Base-by-base conservation (phyloP, 2,888 invertebrate genomes). In the Metalampra italica region DNA sequence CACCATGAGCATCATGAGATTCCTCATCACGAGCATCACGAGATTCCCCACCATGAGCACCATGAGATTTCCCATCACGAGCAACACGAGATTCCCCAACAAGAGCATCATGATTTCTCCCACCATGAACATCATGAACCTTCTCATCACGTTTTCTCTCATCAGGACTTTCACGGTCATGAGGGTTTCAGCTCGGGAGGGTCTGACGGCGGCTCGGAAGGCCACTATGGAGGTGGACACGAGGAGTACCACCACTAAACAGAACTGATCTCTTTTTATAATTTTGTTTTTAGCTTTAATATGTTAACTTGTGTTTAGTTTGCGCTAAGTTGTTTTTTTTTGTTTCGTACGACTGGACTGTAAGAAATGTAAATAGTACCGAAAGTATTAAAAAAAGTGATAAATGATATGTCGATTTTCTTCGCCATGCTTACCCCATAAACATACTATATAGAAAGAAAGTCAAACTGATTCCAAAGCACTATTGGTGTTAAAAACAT, bases 261-360 rank as follows among this genome's bases (percentile, higher is more conserved):
- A 81, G 82, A 71, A 84, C 84, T 88, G 89, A 89, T 89, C 89
- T 88, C 88, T 82, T 64, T 66, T 56, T 62, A 53, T 62, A 58
- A 55, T 69, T 59, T 72, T 67, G 69, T 75, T 63, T 68, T 68
- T 86, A 87, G 86, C 75, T 86, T 85, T 85, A 86, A 82, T 43
- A 76, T 85, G 87, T 88, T 87, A 82, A 73, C 70, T 85, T 77
- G 80, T 86, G 71, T 82, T 79, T 80, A 81, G 80, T 78, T 76
- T 75, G 68, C 68, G 72, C 65, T 78, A 75, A 74, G 74, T 71
- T 47, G 46, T 47, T 71, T 75, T 71, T 46, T 46, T 46, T 69
- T 75, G 62, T 65, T 68, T 71, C 71, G 15, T 66, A 64, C 71
- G 80, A 79, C 81, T 82, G 79, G 70, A 64, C 57, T 60, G 68